Evolutionary conservation across 1,140 invertebrate species (phyloP), one percentile per base, ranked within the genome.

Genomic region (Akabosia matsudoensis): DNA sequence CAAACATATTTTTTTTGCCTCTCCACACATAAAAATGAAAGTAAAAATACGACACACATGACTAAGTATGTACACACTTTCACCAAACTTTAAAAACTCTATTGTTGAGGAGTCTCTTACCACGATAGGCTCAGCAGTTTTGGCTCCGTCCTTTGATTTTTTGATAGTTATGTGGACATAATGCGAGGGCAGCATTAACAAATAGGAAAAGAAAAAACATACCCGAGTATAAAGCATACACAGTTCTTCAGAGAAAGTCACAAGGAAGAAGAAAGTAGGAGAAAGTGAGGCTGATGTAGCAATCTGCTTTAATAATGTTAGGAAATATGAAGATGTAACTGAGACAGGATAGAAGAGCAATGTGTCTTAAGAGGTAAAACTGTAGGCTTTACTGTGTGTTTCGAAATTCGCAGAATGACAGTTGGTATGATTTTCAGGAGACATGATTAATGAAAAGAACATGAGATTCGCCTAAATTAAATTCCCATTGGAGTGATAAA

Each of bases 61-160:
- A 64, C 61, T 13, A 22, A 22, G 22, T 13, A 22, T 10, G 10
- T 64, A 13, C 13, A 10, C 10, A 7, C 26, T 64, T 64, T 28
- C 61, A 10, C 61, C 61, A 13, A 24, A 22, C 10, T 7, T 30
- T 13, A 70, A 30, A 13, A 31, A 70, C 10, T 7, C 18, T 45
- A 10, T 45, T 45, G 18, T 45, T 7, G 18, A 18, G 18, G 7
- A 18, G 37, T 10, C 37, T 45, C 93, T 94, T 93, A 95, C 93
- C 91, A 95, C 92, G 86, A 96, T 95, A 84, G 94, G 94, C 88
- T 96, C 94, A 89, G 93, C 91, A 88, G 91, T 93, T 88, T 90
- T 90, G 88, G 91, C 90, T 88, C 92, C 92, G 89, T 90, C 89
- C 92, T 94, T 67, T 30, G 61, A 67, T 67, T 67, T 67, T 67